Evolutionary conservation across 1,140 invertebrate genomes (phyloP), one percentile per base, ranked within the genome.

Genomic region (Hylaeus volcanicus): DNA sequence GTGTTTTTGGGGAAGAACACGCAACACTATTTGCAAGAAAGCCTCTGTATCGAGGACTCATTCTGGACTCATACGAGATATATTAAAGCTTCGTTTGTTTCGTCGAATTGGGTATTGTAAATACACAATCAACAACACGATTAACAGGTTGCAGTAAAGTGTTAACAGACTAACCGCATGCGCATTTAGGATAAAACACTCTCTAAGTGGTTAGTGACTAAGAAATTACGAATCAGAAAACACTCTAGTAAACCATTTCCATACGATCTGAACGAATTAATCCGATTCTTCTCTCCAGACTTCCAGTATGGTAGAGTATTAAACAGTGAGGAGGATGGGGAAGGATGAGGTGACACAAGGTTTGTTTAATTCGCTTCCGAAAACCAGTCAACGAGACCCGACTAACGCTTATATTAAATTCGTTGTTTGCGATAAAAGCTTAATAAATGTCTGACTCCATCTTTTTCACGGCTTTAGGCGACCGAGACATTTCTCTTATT

Each of bases 211-310:
- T 74, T 80, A 74, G 79, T 68, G 55, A 15, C 53, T 48, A 80
- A 74, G 37, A n/a, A 53, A 41, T 70, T 66, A 45, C 41, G 5
- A 69, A 72, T 70, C 2, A 58, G 39, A 63, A 83, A 81, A 74
- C 80, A 84, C 43, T 76, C 72, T 72, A 85, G 74, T 82, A 83
- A 80, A 80, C 78, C 70, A 83, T 60, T 69, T 87, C 14, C 85
- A 87, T 87, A 86, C 85, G 85, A 87, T 83, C 73, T 73, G 66
- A 86, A 81, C 55, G 85, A 51, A 79, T 56, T 77, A 65, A 74
- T 82, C 80, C 85, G 63, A 73, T 55, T 86, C 75, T 83, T 72
- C 73, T 77, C 69, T 15, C 65, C 60, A 65, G 64, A 76, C 63
- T 78, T 81, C 84, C 85, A 58, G 71, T 64, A 84, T 45, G 73